These are phyloP conservation scores for Psophia crepitans DNA, from an alignment of 2,113 vertebrate genomes.

Conservation along the genomic window DNA sequence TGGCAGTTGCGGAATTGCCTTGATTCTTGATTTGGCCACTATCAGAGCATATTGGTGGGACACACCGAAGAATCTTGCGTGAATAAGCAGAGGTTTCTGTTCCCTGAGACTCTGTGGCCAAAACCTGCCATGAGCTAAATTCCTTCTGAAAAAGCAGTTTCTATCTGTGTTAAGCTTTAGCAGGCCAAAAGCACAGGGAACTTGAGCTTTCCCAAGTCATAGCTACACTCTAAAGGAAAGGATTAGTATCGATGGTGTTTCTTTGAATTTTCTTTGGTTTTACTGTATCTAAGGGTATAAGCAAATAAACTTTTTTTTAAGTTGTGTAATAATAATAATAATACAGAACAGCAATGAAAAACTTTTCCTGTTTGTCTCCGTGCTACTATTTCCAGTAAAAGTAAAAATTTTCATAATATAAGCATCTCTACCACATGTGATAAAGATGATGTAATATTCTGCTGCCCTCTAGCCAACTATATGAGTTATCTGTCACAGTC, in stretches of 20 bases:
- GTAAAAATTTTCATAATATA: background rate
- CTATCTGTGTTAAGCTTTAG: background rate
- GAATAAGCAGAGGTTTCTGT: background rate
- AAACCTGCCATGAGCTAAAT: background rate
- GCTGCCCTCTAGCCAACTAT: background rate
- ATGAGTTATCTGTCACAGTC: background rate
- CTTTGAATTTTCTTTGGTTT: background rate
- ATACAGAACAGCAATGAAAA: background rate
- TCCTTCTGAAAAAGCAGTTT: background rate
- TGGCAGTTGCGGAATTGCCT: background rate
- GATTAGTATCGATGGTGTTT: background rate
- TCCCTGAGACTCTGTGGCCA: background rate
- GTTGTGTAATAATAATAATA: background rate
- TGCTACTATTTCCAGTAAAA: background rate
- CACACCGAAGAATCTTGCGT: background rate
- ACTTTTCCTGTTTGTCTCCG: background rate
- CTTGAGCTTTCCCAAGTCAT: background rate
- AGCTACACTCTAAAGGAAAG: background rate
- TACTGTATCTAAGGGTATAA: background rate
- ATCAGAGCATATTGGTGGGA: background rate
- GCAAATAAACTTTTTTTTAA: background rate
- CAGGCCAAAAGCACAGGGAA: background rate
- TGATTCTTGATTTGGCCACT: background rate
- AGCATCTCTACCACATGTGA: background rate
- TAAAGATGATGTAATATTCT: background rate